Evolutionary conservation across 2,797 vertebrate genomes (phyloP).

Genomic region (Uromys caudimaculatus): DNA sequence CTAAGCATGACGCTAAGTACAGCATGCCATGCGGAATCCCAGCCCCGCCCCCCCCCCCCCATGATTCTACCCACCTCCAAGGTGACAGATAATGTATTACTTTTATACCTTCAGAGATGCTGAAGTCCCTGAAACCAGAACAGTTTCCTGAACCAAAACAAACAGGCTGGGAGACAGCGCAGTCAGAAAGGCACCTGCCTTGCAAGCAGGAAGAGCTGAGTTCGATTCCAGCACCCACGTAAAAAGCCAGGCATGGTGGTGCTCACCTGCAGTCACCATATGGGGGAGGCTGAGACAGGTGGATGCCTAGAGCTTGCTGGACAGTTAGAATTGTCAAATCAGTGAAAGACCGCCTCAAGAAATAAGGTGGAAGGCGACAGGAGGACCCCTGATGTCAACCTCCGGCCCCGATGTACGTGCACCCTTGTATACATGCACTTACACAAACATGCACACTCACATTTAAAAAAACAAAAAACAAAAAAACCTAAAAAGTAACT

Average conservation of each 20-base stretch:
- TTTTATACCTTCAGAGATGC: constrained; percentile 23
- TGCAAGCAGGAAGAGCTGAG: background rate
- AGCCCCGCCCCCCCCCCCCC: background rate
- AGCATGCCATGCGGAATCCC: background rate
- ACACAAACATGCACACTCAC: background rate
- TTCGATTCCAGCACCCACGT: background rate
- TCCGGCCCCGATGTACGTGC: background rate
- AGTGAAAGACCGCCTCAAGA: background rate
- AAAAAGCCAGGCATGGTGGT: background rate
- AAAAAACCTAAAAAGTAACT: background rate
- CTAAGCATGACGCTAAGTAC: background rate
- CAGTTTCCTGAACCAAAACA: background rate
- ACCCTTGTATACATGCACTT: background rate
- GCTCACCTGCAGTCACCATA: too few species aligned
- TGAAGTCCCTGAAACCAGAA: background rate
- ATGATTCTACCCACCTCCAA: background rate
- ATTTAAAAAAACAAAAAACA: background rate
- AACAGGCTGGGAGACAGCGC: background rate
- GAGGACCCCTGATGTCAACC: background rate
- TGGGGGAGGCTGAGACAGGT: background rate
- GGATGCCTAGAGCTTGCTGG: background rate
- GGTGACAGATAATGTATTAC: background rate
- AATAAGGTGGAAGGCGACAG: background rate
- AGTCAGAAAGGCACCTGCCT: background rate
- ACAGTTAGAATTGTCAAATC: background rate